These are phyloP conservation scores for Pipa parva DNA, from an alignment of 2,113 vertebrate species.

Conservation along the genomic window DNA sequence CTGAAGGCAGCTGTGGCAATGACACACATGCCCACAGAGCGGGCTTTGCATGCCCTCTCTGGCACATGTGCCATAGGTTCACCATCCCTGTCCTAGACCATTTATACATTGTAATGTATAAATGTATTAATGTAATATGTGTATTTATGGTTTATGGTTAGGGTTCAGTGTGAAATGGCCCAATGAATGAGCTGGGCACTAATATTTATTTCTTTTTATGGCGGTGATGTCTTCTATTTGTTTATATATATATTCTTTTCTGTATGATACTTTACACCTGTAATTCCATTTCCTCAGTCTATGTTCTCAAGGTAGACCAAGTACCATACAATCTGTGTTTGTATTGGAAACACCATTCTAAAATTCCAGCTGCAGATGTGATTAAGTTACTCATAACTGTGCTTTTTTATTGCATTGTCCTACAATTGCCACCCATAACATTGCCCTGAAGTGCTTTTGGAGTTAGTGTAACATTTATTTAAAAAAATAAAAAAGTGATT, in stretches of 20 bases:
- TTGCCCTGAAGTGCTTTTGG: conserved; percentile 31
- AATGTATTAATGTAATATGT: too few species aligned
- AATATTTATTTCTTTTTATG: not conserved
- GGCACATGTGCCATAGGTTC: too few species aligned
- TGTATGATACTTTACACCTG: conserved; percentile 26
- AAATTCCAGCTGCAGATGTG: conserved; percentile 28
- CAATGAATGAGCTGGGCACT: not conserved
- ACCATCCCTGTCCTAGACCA: too few species aligned
- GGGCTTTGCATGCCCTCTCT: too few species aligned
- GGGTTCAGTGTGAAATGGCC: not conserved
- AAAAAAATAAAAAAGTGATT: conserved; percentile 21
- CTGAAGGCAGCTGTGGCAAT: too few species aligned
- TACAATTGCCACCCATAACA: conserved; percentile 21
- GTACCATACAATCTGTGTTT: conserved; percentile 24
- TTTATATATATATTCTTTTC: conserved; percentile 1
- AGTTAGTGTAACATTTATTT: conserved; percentile 25
- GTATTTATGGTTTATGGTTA: too few species aligned
- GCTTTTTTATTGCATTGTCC: conserved; percentile 10
- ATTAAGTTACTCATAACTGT: conserved; percentile 11
- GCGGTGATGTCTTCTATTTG: not conserved
- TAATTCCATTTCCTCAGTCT: conserved; percentile 22
- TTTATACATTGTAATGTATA: too few species aligned
- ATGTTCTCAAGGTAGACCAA: conserved; percentile 1
- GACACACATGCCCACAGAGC: too few species aligned
- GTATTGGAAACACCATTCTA: conserved; percentile 26